Evolutionary conservation across 2,797 vertebrate genomes (phyloP), one percentile per base, ranked within the genome.

Genomic region (Xenops minutus): DNA sequence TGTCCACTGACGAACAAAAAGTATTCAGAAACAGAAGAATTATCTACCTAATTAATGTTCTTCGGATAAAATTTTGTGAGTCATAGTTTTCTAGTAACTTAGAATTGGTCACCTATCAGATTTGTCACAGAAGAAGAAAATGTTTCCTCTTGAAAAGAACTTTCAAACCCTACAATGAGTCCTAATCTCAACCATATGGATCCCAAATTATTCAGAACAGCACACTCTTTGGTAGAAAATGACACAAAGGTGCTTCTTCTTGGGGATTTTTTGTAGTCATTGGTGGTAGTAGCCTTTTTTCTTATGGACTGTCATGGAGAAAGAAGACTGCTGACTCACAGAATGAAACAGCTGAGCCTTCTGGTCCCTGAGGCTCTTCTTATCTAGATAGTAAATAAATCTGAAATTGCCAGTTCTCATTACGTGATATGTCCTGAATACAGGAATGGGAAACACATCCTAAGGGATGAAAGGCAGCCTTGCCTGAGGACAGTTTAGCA

Each of bases 361-460:
- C 9, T 14, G 12, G 26, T 75, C 54, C 43, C 64, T 34, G n/a
- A 74, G 37, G 24, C 6, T 87, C 39, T 56, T 80, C 58, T 76
- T 85, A 71, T 52, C 59, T 62, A 52, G 20, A 21, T 63, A 74
- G 52, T 67, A 88, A 92, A 68, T 52, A 83, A 88, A 88, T 49
- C 36, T 69, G 67, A 82, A 85, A 85, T 66, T 46, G 20, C 46
- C 34, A 83, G 0, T 69, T 73, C 41, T 92, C 44, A 21, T 85
- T 87, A 49, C 8, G 3, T 61, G 30, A 17, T 61, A 32, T 24
- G 63, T 37, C 55, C 63, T 59, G 36, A 89, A 56, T 21, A 71
- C 19, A 73, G 36, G 44, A 90, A 44, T n/a, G 24, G 14, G 24
- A 90, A 96, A 79, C 14, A 56, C 0, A 0, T 91, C 55, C 51